Evolutionary conservation across 2,113 vertebrate species (phyloP), one percentile per base, ranked within the genome.

Genomic region (Spermophilus dauricus): DNA sequence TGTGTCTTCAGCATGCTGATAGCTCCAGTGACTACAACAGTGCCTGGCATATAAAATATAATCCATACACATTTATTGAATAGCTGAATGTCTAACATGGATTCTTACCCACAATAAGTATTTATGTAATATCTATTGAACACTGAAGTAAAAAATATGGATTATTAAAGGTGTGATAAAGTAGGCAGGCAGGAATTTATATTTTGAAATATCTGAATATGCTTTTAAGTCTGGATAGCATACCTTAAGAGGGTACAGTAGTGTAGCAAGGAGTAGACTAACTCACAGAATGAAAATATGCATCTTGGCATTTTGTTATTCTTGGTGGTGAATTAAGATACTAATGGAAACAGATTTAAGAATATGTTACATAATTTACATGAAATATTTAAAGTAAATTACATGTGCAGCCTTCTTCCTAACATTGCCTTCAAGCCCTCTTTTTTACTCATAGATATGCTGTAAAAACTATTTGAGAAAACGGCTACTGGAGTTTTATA

Each of bases 321-420:
- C 3, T 53, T 14, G 70, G 12, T 95, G 24, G 24, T 42, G 32
- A 77, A 76, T 28, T 70, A 63, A 58, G 24, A 28, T 89, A 26
- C 73, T 76, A 77, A 30, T 80, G 32, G 32, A 92, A 90, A 67
- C 11, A 87, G 76, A 91, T 77, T 96, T 96, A 83, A 87, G 69
- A 95, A 53, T 53, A 63, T 78, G 73, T 39, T 92, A 6, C 8
- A 70, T n/a, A 86, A 20, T 34, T 70, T 39, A 80, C 28, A 13
- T 56, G 13, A 88, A 51, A 11, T 61, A 92, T 85, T 91, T 93
- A 61, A 81, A 37, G n/a, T 48, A 17, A 53, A 53, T 53, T 53
- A 16, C 51, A 53, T 53, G 16, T 53, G 51, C 2, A 53, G 51
- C 13, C 51, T 53, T 53, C 51, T 53, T 53, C 51, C 51, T 53